A percentile compares a stretch with the other conserved stretches of the same genome.
Evolutionary conservation across 2,113 vertebrate species (phyloP).

Genomic region (Lonchura striata): DNA sequence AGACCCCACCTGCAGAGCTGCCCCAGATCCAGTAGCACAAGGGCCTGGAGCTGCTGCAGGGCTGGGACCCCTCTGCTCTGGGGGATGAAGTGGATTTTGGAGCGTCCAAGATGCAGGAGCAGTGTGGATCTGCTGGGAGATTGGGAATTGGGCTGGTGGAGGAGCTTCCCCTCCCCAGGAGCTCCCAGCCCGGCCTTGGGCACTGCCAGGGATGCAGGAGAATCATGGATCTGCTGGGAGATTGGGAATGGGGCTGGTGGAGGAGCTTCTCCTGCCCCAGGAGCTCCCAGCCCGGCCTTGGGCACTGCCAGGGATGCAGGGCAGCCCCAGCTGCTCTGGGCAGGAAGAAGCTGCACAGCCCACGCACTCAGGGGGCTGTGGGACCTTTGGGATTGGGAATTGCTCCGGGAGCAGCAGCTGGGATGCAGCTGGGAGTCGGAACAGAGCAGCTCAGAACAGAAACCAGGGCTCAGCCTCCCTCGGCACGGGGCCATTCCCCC

Average conservation of each 20-base stretch:
- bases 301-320: too few species aligned
- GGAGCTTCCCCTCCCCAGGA: fast-evolving
- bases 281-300: too few species aligned
- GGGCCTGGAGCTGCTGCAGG: background rate
- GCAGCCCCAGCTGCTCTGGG: background rate
- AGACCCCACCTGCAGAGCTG: background rate
- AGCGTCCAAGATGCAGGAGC: too few species aligned
- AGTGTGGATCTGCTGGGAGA: background rate
- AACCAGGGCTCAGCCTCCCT: fast-evolving
- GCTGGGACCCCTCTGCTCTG: background rate
- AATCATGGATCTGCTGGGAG: too few species aligned
- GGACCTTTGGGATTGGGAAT: background rate
- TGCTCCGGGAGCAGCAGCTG: too few species aligned
- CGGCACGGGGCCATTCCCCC: fast-evolving
- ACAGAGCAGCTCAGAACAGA: too few species aligned
- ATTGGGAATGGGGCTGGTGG: too few species aligned
- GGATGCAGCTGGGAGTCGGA: background rate
- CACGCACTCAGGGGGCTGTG: fast-evolving
- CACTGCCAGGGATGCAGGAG: background rate
- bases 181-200: background rate
- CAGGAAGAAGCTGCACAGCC: background rate
- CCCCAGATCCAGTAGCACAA: background rate
- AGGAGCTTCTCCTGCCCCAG: too few species aligned
- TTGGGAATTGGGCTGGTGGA: fast-evolving
- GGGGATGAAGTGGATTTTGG: background rate